Percentiles rank a stretch among this genome's conserved stretches.
These are phyloP conservation scores for Dermolepida albohirtum DNA, from an alignment of 2,888 invertebrate genomes.

Conservation along the genomic window DNA sequence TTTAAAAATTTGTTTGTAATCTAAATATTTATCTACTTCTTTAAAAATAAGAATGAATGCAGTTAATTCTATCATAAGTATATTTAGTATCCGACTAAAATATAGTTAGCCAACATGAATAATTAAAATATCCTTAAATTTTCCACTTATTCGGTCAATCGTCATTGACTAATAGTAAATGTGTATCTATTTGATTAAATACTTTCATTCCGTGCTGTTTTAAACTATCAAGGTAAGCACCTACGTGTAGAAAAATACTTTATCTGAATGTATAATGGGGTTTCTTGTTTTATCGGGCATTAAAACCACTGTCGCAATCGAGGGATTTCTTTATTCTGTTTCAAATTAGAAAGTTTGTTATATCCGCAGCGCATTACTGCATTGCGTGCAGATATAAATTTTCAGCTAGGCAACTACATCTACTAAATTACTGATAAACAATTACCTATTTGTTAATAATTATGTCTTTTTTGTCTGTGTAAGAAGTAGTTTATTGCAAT, in stretches of 20 bases:
- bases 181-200: slow-evolving; percentile 34
- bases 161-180: slow-evolving; percentile 21
- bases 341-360: slow-evolving; percentile 23
- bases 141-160: slow-evolving; percentile 2
- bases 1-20: no score
- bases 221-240: slow-evolving; percentile 41
- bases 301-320: slow-evolving; percentile 18
- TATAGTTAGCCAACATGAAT: no score
- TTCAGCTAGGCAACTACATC: no score
- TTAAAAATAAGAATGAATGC: no score
- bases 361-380: neutral
- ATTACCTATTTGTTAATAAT: no score
- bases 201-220: slow-evolving; percentile 39
- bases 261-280: slow-evolving; percentile 40
- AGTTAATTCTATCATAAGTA: no score
- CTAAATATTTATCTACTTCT: no score
- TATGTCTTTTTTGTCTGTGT: no score
- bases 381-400: neutral
- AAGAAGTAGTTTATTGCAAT: no score
- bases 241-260: slow-evolving; percentile 34
- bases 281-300: slow-evolving; percentile 32
- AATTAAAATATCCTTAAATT: slow-evolving; percentile 1
- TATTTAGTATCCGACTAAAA: no score
- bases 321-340: slow-evolving; percentile 30
- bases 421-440: no score